These are phyloP conservation scores for Andrena bicolor DNA, from an alignment of 2,888 invertebrate genomes.

Conservation along the genomic window DNA sequence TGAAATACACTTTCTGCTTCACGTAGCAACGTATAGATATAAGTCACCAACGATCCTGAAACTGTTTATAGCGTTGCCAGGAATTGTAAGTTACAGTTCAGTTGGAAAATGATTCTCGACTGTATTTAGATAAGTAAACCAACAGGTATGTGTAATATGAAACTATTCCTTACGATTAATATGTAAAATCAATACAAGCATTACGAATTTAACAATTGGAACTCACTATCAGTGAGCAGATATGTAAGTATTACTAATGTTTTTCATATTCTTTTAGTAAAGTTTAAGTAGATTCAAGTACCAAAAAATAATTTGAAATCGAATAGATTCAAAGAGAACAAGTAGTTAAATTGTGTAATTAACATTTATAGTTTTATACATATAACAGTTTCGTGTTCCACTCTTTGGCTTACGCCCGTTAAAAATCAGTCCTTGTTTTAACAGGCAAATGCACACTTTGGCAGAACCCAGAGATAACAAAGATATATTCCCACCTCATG, in stretches of 20 bases:
- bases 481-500: constrained; percentile 66
- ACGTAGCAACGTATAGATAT: constrained; percentile 33
- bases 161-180: neutral
- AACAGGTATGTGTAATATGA: neutral
- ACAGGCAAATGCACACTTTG: constrained; percentile 70
- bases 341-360: too few species aligned
- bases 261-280: too few species aligned
- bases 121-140: neutral
- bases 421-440: constrained; percentile 1
- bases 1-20: neutral
- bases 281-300: too few species aligned
- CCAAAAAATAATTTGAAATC: too few species aligned
- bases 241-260: too few species aligned
- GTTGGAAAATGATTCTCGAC: neutral
- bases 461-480: constrained; percentile 71
- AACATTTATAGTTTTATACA: too few species aligned
- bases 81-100: neutral
- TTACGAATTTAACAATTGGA: too few species aligned
- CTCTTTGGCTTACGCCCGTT: neutral
- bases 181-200: neutral
- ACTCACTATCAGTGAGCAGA: too few species aligned
- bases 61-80: neutral
- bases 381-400: too few species aligned
- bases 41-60: neutral
- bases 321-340: too few species aligned